Conservation (phyloP, 2,888 invertebrate species). For the Stenchaetothrips biformis region DNA sequence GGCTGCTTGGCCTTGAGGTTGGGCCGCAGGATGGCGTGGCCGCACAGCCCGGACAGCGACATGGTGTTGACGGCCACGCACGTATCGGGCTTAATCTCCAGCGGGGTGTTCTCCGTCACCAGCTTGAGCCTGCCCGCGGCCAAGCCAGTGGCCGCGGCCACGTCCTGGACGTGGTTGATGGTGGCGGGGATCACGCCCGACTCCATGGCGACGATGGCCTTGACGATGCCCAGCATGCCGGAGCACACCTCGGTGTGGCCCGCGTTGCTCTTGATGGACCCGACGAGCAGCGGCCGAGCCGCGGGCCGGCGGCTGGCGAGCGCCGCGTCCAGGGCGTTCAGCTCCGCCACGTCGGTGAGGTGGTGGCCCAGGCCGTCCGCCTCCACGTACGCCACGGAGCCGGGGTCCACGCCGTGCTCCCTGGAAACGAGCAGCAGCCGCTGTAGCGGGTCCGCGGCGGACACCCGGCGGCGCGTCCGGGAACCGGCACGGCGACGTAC, state of each 20-base stretch:
- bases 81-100: background rate
- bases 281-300: slow-evolving; percentile 71
- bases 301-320: slow-evolving; percentile 59
- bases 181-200: slow-evolving; percentile 81
- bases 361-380: slow-evolving; percentile 49
- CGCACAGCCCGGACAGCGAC: background rate
- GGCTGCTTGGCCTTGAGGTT: background rate
- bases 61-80: slow-evolving; percentile 6
- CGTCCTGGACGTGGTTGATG: slow-evolving; percentile 79
- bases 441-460: too few species aligned
- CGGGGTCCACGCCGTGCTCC: slow-evolving; percentile 50
- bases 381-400: slow-evolving; percentile 53
- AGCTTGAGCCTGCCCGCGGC: slow-evolving; percentile 58
- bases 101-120: too few species aligned
- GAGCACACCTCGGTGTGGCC: slow-evolving; percentile 94
- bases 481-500: too few species aligned
- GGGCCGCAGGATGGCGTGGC: background rate
- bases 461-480: too few species aligned
- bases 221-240: slow-evolving; percentile 83
- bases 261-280: slow-evolving; percentile 97
- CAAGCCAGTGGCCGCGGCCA: slow-evolving; percentile 82
- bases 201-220: slow-evolving; percentile 89
- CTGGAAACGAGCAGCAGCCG: slow-evolving; percentile 11
- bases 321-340: slow-evolving; percentile 72
- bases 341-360: slow-evolving; percentile 56